These are phyloP conservation scores for Malurus alboscapulatus DNA, from an alignment of 2,113 vertebrate genomes.

Conservation along the genomic window DNA sequence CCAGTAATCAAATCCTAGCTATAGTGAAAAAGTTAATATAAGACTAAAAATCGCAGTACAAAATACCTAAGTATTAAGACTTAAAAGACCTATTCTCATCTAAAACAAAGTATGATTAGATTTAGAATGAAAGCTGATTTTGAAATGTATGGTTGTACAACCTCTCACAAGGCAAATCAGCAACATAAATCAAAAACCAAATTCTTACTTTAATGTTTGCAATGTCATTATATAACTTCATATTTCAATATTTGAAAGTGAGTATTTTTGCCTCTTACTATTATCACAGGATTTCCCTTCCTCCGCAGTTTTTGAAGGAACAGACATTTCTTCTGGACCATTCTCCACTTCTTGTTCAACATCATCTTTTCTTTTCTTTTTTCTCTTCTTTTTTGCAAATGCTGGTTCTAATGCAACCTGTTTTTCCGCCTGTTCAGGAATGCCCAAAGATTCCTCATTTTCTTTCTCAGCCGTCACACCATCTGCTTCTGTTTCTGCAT, in stretches of 20 bases:
- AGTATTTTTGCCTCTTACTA: conserved; percentile 60
- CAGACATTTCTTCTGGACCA: not conserved
- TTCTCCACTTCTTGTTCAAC: conserved; percentile 13
- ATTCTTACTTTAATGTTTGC: not conserved
- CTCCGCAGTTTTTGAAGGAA: not conserved
- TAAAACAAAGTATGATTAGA: not conserved
- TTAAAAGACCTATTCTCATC: not conserved
- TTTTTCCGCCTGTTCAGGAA: conserved; percentile 49
- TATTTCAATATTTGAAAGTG: not conserved
- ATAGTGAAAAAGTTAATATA: not conserved
- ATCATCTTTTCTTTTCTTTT: conserved; percentile 66
- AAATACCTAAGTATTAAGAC: not conserved
- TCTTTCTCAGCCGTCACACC: conserved; percentile 77
- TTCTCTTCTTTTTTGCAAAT: conserved; percentile 71
- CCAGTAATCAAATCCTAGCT: not conserved
- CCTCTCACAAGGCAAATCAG: not conserved
- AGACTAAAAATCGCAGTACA: not conserved
- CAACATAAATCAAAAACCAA: not conserved
- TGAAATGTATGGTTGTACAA: not conserved
- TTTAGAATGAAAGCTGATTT: not conserved
- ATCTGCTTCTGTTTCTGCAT: conserved; percentile 67
- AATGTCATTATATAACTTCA: not conserved
- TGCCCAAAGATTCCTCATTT: conserved; percentile 75
- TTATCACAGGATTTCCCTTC: conserved; percentile 15
- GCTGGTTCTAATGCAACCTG: conserved; percentile 34